Percentiles rank a stretch among this genome's conserved stretches.
These are phyloP conservation scores for Bovichtus variegatus DNA, from an alignment of 2,797 vertebrate genomes.

Conservation along the genomic window DNA sequence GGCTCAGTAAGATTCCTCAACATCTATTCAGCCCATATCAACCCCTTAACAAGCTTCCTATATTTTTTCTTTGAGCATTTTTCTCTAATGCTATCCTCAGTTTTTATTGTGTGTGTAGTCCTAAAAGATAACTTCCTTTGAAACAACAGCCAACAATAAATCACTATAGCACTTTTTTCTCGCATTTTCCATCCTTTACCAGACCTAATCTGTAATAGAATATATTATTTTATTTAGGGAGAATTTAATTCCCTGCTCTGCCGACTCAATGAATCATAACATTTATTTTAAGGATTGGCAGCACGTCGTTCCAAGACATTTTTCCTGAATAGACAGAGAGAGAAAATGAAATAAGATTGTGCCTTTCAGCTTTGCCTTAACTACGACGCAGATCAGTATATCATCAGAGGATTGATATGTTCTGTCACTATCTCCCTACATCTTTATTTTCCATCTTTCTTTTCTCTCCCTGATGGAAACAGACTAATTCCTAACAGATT, in stretches of 20 bases:
- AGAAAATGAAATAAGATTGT: neutral
- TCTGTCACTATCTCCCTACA: neutral
- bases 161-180: too few relatives aligned
- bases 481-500: neutral
- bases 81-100: neutral
- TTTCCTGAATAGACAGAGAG: neutral
- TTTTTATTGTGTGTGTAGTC: too few relatives aligned
- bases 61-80: neutral
- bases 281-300: constrained; percentile 1
- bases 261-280: neutral
- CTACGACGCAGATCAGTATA: neutral
- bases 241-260: neutral
- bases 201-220: neutral
- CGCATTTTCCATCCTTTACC: neutral
- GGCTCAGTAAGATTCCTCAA: neutral
- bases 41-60: neutral
- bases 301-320: neutral
- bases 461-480: neutral
- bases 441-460: neutral
- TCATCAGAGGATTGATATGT: neutral
- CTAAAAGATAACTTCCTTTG: neutral
- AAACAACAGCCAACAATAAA: neutral
- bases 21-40: neutral
- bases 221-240: neutral
- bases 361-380: neutral